phyloP scores from a whole-genome alignment of 2,797 vertebrate genomes.

The Rhynchotus rufescens region DNA sequence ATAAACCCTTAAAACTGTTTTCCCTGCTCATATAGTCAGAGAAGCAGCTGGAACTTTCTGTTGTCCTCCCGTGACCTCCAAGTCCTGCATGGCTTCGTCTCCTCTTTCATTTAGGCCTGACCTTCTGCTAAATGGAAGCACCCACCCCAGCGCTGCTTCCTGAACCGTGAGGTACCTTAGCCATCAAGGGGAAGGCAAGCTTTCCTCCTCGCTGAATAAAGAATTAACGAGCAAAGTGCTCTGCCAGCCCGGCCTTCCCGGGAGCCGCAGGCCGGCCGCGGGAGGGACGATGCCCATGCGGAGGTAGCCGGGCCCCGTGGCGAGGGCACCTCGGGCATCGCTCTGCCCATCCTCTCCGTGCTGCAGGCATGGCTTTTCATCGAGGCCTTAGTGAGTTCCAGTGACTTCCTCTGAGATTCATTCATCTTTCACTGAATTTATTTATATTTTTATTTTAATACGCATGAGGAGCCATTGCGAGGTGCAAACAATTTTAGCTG shows the following conservation, averaged over 20 bases:
- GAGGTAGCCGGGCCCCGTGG: not conserved
- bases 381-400: not conserved
- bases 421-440: not conserved
- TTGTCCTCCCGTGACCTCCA: not conserved
- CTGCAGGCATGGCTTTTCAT: not conserved
- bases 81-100: not conserved
- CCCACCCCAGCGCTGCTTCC: slow-evolving; percentile 24
- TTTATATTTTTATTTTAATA: too few relatives aligned
- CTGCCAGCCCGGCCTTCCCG: too few relatives aligned
- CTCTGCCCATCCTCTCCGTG: not conserved
- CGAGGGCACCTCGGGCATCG: not conserved
- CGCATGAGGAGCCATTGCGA: not conserved
- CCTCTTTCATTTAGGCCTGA: not conserved
- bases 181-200: slow-evolving; percentile 35
- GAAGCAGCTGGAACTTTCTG: not conserved
- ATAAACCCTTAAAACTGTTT: not conserved
- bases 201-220: slow-evolving; percentile 45
- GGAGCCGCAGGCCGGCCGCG: slow-evolving; percentile 1
- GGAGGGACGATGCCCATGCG: not conserved
- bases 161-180: slow-evolving; percentile 57
- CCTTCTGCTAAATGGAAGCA: slow-evolving; percentile 6
- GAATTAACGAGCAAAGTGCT: slow-evolving; percentile 59
- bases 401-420: not conserved
- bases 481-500: not conserved
- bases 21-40: not conserved